Percentiles rank a stretch among this genome's conserved stretches.
phyloP scores from a whole-genome alignment of 2,888 invertebrate genomes.

The Agrilus biguttatus region DNA sequence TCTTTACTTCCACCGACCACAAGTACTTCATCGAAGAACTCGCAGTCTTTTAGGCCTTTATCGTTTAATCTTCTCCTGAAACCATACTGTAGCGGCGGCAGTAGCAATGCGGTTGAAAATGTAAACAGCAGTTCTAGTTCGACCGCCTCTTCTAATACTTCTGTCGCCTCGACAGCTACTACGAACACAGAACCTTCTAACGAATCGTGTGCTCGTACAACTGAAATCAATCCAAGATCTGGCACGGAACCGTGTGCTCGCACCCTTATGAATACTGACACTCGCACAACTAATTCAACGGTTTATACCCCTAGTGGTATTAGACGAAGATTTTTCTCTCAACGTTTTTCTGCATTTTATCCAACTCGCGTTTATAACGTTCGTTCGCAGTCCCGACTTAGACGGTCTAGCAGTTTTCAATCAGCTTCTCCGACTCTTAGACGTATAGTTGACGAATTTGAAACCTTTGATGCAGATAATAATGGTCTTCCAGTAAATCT shows the following conservation, averaged over 20 bases:
- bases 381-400: constrained; percentile 11
- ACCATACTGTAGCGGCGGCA: background rate
- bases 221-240: constrained; percentile 1
- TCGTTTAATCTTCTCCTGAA: no score
- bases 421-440: constrained; percentile 3
- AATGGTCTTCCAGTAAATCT: constrained; percentile 10
- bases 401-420: constrained; percentile 4
- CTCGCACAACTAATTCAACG: constrained; percentile 15
- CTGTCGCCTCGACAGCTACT: background rate
- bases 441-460: constrained; percentile 3
- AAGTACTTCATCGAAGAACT: no score
- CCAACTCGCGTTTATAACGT: constrained; percentile 22
- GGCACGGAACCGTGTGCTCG: constrained; percentile 6
- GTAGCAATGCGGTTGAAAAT: background rate
- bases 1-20: no score
- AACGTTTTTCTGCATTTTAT: constrained; percentile 24
- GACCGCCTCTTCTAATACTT: no score
- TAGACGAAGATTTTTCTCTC: constrained; percentile 20
- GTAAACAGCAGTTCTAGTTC: background rate
- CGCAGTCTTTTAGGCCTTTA: no score
- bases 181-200: background rate
- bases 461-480: constrained; percentile 3
- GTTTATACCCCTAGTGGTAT: constrained; percentile 15
- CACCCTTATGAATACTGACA: constrained; percentile 8
- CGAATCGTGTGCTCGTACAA: background rate